Percentiles rank a stretch among this genome's conserved stretches.
Evolutionary conservation across 2,113 vertebrate genomes (phyloP).

Genomic region (Acrocephalus kingi): DNA sequence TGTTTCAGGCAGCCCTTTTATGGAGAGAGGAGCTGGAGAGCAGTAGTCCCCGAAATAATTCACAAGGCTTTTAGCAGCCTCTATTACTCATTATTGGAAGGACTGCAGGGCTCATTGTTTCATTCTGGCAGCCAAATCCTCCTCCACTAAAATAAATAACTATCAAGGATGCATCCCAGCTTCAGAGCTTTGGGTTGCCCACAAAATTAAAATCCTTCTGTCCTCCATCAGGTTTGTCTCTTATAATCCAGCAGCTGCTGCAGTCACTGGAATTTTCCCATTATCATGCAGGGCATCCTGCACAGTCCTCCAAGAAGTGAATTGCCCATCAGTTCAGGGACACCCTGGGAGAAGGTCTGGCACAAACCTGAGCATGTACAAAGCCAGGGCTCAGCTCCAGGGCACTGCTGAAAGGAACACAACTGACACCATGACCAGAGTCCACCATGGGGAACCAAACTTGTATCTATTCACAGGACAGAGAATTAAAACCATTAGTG

Average conservation of each 20-base stretch:
- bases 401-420: background rate
- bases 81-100: background rate
- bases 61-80: background rate
- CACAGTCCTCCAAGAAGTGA: background rate
- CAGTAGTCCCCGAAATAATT: background rate
- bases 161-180: background rate
- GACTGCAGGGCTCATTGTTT: background rate
- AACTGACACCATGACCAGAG: background rate
- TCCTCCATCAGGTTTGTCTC: background rate
- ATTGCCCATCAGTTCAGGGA: background rate
- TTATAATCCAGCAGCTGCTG: background rate
- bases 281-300: background rate
- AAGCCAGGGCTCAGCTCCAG: background rate
- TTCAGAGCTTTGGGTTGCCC: background rate
- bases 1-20: background rate
- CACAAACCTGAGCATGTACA: background rate
- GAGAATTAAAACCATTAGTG: background rate
- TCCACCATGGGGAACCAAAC: background rate
- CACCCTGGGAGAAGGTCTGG: background rate
- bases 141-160: background rate
- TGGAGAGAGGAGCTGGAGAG: background rate
- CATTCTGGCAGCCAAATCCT: background rate
- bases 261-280: background rate
- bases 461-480: background rate
- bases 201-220: background rate